Percentiles rank a stretch among this genome's conserved stretches.
Conservation (phyloP, 2,888 invertebrate species). For the Artemia sinica region DNA sequence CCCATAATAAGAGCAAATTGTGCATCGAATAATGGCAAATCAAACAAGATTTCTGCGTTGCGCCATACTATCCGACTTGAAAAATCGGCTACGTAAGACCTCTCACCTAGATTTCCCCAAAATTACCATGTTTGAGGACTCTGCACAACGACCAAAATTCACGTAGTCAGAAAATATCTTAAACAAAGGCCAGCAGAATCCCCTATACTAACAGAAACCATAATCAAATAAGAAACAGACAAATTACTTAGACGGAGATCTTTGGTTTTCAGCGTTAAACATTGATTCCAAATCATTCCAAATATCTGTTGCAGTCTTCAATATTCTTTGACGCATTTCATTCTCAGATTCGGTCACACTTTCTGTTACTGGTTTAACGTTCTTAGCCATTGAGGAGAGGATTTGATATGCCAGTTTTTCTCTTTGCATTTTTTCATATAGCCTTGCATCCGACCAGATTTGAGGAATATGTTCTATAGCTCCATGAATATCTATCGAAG, state of each 20-base stretch:
- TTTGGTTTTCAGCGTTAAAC: background rate
- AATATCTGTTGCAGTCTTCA: background rate
- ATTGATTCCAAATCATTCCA: background rate
- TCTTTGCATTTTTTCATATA: background rate
- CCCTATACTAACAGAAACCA: too few relatives aligned
- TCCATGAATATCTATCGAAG: background rate
- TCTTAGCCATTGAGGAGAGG: background rate
- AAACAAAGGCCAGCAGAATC: too few relatives aligned
- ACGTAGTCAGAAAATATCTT: too few relatives aligned
- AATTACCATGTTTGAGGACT: too few relatives aligned
- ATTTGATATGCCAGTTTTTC: slow-evolving; percentile 7
- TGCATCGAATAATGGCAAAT: too few relatives aligned
- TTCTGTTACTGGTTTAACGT: background rate
- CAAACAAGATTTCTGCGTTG: too few relatives aligned
- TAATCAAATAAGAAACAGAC: background rate
- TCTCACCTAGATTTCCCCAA: too few relatives aligned
- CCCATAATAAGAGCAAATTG: too few relatives aligned
- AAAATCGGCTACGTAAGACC: too few relatives aligned
- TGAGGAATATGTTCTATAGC: slow-evolving; percentile 3
- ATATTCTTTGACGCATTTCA: background rate
- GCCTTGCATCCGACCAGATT: background rate
- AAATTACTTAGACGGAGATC: slow-evolving; percentile 1
- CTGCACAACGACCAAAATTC: too few relatives aligned
- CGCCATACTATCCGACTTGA: too few relatives aligned
- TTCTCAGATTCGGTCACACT: background rate